phyloP scores from a whole-genome alignment of 2,888 invertebrate species.

The Trachelus tabidus region DNA sequence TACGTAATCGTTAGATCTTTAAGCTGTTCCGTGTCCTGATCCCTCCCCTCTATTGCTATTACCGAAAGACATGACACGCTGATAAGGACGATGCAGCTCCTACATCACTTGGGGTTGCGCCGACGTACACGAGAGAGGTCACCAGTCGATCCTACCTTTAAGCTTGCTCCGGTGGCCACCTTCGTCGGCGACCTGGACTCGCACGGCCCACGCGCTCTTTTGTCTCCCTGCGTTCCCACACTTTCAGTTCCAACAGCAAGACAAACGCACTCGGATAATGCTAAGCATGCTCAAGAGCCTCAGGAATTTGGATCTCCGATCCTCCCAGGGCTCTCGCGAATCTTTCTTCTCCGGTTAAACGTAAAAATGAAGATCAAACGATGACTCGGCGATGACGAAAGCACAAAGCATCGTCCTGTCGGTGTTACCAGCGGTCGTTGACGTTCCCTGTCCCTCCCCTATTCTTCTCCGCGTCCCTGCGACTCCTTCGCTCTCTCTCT shows the following conservation, averaged over 20 bases:
- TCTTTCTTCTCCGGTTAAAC: background rate
- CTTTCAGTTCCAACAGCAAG: background rate
- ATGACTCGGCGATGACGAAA: background rate
- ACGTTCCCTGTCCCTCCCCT: background rate
- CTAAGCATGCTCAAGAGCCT: background rate
- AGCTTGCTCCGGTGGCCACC: background rate
- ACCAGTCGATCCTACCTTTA: background rate
- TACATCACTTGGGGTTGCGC: background rate
- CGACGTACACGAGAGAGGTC: background rate
- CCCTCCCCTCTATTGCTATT: slow-evolving; percentile 2
- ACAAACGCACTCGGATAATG: background rate
- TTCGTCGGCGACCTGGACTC: background rate
- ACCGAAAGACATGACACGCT: slow-evolving; percentile 27
- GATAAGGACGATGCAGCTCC: background rate
- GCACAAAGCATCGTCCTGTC: background rate
- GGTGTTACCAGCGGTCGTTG: background rate
- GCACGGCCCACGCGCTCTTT: background rate
- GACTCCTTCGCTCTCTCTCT: background rate
- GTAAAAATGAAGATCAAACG: background rate
- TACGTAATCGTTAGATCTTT: background rate
- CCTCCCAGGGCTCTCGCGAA: background rate
- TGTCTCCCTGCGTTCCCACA: background rate
- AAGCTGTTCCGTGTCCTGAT: background rate
- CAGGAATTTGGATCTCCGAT: background rate
- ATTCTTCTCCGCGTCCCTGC: background rate